phyloP scores from a whole-genome alignment of 2,113 vertebrate genomes.

The Sapajus apella region DNA sequence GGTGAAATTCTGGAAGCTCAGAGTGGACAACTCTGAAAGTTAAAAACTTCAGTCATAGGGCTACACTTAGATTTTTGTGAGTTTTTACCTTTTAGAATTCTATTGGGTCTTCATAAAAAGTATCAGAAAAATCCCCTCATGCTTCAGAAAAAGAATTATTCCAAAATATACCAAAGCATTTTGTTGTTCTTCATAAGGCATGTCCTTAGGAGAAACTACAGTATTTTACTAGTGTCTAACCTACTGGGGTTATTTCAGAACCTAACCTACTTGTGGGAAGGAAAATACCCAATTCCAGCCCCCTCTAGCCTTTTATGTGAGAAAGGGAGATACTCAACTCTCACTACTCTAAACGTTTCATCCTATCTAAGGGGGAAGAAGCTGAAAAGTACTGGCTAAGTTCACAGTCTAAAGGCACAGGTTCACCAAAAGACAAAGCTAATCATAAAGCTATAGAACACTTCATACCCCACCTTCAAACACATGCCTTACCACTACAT shows the following conservation, averaged over 20 bases:
- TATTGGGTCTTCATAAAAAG: background rate
- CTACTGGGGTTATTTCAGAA: background rate
- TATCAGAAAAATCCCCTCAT: background rate
- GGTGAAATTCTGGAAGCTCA: background rate
- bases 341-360: background rate
- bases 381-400: background rate
- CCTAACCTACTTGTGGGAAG: background rate
- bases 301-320: background rate
- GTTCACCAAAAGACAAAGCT: background rate
- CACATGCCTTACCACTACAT: background rate
- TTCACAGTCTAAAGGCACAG: background rate
- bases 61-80: background rate
- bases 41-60: background rate
- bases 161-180: background rate
- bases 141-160: background rate
- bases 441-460: background rate
- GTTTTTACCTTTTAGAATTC: background rate
- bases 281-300: background rate
- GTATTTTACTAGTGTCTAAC: background rate
- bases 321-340: background rate
- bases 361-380: background rate
- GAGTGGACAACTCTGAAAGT: background rate
- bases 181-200: background rate
- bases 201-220: background rate
- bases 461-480: background rate